Evolutionary conservation across 2,113 vertebrate genomes (phyloP).

Genomic region (Zapus hudsonius): DNA sequence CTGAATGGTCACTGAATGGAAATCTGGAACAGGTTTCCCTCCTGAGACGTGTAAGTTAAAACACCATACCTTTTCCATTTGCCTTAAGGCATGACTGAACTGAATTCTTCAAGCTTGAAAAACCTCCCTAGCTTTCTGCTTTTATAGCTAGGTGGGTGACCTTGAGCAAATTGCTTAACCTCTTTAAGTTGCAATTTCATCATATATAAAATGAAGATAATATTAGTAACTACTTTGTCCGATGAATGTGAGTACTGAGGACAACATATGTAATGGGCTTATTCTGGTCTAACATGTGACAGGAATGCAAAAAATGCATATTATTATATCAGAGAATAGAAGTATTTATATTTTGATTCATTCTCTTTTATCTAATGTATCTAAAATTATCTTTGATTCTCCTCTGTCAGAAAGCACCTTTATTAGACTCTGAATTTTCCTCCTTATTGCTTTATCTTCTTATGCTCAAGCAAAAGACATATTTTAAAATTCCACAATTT

Average conservation of each 20-base stretch:
- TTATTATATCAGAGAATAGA: constrained; percentile 22
- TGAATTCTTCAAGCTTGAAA: constrained; percentile 18
- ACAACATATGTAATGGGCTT: background rate
- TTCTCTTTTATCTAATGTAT: constrained; percentile 8
- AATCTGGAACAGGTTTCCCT: too few relatives aligned
- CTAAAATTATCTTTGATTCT: constrained; percentile 2
- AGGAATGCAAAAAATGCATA: background rate
- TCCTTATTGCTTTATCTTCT: background rate
- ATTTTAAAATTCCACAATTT: constrained; percentile 7
- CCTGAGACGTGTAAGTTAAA: background rate
- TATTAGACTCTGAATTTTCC: background rate
- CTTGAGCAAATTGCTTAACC: constrained; percentile 33
- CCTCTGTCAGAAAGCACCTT: background rate
- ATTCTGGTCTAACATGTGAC: background rate
- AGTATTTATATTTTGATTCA: background rate
- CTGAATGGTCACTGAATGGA: too few relatives aligned
- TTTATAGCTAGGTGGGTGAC: constrained; percentile 41
- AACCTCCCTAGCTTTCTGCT: background rate
- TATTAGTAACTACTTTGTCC: background rate
- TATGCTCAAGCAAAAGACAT: background rate
- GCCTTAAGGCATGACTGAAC: background rate
- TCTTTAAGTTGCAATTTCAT: constrained; percentile 18
- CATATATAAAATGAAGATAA: constrained; percentile 35
- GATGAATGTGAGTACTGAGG: background rate
- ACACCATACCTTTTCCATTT: background rate